Percentiles rank a stretch among this genome's conserved stretches.
Evolutionary conservation across 2,113 vertebrate genomes (phyloP).

Genomic region (Psittacara wagleri): DNA sequence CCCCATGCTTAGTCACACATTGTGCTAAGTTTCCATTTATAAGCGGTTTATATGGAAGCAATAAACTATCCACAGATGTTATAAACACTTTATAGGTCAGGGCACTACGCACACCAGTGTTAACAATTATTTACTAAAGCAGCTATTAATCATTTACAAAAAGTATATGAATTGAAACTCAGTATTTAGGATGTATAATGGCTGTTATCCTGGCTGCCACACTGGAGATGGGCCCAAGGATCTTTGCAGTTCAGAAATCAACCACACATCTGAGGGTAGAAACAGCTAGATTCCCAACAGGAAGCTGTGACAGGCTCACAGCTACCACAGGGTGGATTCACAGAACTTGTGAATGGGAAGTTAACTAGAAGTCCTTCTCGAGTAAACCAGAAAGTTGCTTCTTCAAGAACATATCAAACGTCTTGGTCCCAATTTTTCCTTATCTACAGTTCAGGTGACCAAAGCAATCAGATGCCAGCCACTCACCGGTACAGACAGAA

Average conservation of each 20-base stretch:
- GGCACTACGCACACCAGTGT: neutral
- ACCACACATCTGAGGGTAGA: neutral
- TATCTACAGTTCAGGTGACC: neutral
- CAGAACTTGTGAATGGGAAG: neutral
- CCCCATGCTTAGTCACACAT: neutral
- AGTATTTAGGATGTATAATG: neutral
- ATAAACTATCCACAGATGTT: constrained; percentile 20
- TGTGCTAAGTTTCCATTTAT: neutral
- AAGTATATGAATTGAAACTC: neutral
- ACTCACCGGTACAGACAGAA: neutral
- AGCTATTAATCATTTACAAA: constrained; percentile 34
- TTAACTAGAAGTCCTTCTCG: neutral
- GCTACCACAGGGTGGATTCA: neutral
- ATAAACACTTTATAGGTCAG: constrained; percentile 3
- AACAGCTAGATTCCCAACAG: neutral
- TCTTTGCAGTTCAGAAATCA: neutral
- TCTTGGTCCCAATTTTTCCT: neutral
- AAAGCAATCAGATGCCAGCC: neutral
- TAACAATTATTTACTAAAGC: constrained; percentile 30
- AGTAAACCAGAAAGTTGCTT: neutral
- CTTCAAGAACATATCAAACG: neutral
- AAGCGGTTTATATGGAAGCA: constrained; percentile 2
- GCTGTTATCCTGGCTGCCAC: neutral
- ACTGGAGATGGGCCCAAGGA: neutral
- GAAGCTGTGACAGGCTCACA: neutral